Base-by-base conservation (phyloP, 2,888 invertebrate genomes). In the Omphaloscelis lunosa region DNA sequence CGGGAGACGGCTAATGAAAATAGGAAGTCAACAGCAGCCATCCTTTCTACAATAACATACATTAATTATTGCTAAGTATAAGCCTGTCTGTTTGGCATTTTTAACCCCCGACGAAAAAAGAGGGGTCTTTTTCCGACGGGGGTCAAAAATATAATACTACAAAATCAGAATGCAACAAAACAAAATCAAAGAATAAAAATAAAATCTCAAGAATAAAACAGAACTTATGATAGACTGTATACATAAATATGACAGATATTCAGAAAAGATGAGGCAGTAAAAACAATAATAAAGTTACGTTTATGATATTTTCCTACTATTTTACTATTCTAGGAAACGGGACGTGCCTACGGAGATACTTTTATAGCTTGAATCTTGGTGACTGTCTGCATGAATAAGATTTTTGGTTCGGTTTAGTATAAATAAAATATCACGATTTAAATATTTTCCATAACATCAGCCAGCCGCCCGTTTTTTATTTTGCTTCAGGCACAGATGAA, bases 221-320 rank as follows among this genome's bases (percentile, higher is more conserved):
- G 59, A 61, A 77, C 72, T 67, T 63, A 61, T 82, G 80, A 79
- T 82, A 76, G 66, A 77, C 80, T 79, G 67, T n/a, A 67, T 77
- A 84, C 75, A 81, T 80, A 81, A 89, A 51, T 45, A 82, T 80
- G 80, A 74, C 66, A 66, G 41, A 78, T 83, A 89, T 85, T 83
- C 84, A 87, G 65, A 87, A 76, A 79, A 86, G 79, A 86, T 84
- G 78, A 73, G 75, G 81, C 72, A 39, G 78, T 89, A 89, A 89
- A 87, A 72, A 63, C 63, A 79, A 58, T 79, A 81, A 86, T 89
- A 89, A 87, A 88, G 82, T 79, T 77, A 71, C 72, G 70, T 87
- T 89, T 88, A 89, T 81, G 85, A 81, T 63, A 39, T 75, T 75
- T 84, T 72, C 74, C 66, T 71, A 89, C 81, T 82, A 89, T 83